Conservation (phyloP, 1,140 invertebrate genomes). For the Halyomorpha halys region DNA sequence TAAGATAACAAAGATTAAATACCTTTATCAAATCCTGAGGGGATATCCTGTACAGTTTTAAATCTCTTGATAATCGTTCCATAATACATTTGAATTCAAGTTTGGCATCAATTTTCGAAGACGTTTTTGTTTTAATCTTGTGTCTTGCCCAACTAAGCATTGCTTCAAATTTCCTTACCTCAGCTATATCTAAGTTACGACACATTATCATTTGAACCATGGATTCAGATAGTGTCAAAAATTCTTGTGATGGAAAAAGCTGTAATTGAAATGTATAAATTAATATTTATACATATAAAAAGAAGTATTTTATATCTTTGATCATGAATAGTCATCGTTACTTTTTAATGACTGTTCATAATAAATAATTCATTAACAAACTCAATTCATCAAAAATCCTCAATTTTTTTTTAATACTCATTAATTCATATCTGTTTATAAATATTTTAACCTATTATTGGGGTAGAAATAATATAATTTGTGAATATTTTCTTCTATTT, state of each 20-base stretch:
- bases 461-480: too few species aligned
- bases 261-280: constrained; percentile 35
- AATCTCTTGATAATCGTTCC: constrained; percentile 76
- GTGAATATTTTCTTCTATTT: too few species aligned
- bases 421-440: too few species aligned
- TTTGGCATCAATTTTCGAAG: constrained; percentile 68
- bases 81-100: constrained; percentile 85
- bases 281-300: too few species aligned
- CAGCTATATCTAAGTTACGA: constrained; percentile 69
- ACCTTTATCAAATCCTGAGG: constrained; percentile 86
- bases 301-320: not conserved
- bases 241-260: constrained; percentile 72
- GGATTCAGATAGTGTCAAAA: constrained; percentile 77
- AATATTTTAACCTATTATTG: too few species aligned
- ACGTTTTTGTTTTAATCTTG: constrained; percentile 64
- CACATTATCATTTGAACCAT: constrained; percentile 81
- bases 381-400: not conserved
- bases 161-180: constrained; percentile 86
- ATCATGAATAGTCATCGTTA: not conserved
- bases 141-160: constrained; percentile 83
- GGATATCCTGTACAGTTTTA: constrained; percentile 82
- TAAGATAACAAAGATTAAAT: constrained; percentile 27
- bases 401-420: too few species aligned
- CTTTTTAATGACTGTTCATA: not conserved
- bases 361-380: not conserved